Conservation (phyloP, 2,888 invertebrate genomes). For the Chalcosyrphus nemorum region DNA sequence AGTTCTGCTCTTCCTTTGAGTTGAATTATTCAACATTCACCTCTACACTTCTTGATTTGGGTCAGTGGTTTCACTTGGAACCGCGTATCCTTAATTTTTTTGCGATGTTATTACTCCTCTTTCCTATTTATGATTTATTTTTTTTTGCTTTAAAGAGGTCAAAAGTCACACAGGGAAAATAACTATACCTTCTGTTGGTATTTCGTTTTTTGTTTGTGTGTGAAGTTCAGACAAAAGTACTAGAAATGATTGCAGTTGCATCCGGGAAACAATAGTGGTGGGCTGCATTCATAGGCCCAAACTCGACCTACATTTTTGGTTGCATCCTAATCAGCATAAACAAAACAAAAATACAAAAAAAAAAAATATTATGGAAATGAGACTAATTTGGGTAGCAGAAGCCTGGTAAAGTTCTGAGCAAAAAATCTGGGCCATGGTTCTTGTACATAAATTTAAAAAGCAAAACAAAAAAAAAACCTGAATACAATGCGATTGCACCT, state of each 20-base stretch:
- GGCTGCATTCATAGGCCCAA: neutral
- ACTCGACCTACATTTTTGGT: conserved; percentile 55
- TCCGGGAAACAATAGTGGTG: conserved; percentile 52
- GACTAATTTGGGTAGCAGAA: conserved; percentile 40
- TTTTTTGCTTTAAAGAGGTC: conserved; percentile 22
- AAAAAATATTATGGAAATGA: conserved; percentile 23
- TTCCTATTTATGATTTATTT: neutral
- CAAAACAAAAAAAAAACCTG: conserved; percentile 24
- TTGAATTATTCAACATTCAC: neutral
- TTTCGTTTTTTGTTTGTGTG: too few relatives aligned
- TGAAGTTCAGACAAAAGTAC: conserved; percentile 39
- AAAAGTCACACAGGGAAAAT: conserved; percentile 20
- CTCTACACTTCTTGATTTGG: neutral
- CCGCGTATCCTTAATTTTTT: neutral
- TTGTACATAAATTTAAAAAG: conserved; percentile 31
- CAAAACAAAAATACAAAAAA: conserved; percentile 15
- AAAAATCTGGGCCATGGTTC: conserved; percentile 59
- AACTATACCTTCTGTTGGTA: too few relatives aligned
- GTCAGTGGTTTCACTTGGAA: neutral
- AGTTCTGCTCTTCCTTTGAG: neutral
- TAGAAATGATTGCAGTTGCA: conserved; percentile 46
- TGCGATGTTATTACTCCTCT: neutral
- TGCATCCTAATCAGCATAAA: conserved; percentile 59
- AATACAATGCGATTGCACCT: conserved; percentile 5
- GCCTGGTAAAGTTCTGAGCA: conserved; percentile 32